Conservation (phyloP, 2,888 invertebrate species). For the Lasiommata megera region DNA sequence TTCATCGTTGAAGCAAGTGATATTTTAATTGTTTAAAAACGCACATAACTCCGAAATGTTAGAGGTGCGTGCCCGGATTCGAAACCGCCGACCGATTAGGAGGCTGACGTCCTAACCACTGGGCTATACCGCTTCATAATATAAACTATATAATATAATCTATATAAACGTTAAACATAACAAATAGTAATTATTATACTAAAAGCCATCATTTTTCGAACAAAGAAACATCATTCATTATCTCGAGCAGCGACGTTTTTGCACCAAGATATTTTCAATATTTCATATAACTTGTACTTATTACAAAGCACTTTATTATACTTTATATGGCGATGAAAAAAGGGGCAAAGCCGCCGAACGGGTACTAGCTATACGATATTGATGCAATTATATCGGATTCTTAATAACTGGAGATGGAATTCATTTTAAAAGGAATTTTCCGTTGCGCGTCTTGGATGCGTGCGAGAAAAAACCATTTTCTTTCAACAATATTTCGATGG, state of each 20-base stretch:
- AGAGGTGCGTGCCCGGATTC: too few relatives aligned
- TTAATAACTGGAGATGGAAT: constrained; percentile 25
- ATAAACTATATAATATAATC: too few relatives aligned
- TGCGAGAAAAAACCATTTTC: constrained; percentile 7
- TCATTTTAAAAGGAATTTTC: constrained; percentile 12
- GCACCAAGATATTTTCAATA: constrained; percentile 11
- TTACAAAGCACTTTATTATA: constrained; percentile 17
- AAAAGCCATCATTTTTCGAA: constrained; percentile 5
- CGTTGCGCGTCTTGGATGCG: neutral
- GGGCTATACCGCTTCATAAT: too few relatives aligned
- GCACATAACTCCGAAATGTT: too few relatives aligned
- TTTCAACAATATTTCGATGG: neutral
- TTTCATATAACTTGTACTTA: constrained; percentile 17
- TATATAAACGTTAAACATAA: too few relatives aligned
- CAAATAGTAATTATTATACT: neutral
- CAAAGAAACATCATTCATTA: constrained; percentile 7
- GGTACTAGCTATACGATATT: constrained; percentile 28
- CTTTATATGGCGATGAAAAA: constrained; percentile 12
- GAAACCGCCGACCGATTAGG: too few relatives aligned
- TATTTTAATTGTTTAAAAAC: too few relatives aligned
- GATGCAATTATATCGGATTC: constrained; percentile 24
- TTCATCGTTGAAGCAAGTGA: too few relatives aligned
- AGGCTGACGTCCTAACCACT: too few relatives aligned
- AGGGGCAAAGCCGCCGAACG: constrained; percentile 35
- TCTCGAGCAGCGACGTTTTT: neutral